These are phyloP conservation scores for Fratercula arctica DNA, from an alignment of 2,797 vertebrate species.

Conservation along the genomic window DNA sequence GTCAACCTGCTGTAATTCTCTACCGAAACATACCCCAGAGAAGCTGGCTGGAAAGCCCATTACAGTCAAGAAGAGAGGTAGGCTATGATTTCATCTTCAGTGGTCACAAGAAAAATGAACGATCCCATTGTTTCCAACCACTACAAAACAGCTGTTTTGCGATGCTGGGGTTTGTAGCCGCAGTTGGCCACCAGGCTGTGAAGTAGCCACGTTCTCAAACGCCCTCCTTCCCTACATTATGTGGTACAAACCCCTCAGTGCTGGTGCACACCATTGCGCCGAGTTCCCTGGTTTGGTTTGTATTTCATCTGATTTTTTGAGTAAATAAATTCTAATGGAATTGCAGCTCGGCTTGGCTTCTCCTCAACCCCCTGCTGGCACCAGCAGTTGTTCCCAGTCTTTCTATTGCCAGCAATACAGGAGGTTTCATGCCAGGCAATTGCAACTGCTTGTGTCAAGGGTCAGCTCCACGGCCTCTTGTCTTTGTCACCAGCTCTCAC, in stretches of 20 bases:
- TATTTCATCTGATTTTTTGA: not conserved
- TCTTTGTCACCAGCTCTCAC: constrained; percentile 36
- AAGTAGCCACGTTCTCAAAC: not conserved
- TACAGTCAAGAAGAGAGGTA: not conserved
- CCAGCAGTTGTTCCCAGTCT: not conserved
- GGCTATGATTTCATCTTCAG: not conserved
- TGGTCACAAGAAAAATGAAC: not conserved
- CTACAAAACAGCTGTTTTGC: not conserved
- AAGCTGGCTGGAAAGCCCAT: not conserved
- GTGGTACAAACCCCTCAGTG: not conserved
- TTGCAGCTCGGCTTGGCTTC: not conserved
- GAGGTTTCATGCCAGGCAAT: constrained; percentile 26
- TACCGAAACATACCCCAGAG: not conserved
- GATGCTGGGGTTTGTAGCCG: not conserved
- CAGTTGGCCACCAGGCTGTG: not conserved
- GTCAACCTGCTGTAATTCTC: not conserved
- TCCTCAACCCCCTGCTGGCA: not conserved
- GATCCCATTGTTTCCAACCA: not conserved
- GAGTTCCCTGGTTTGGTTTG: not conserved
- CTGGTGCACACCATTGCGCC: rapidly evolving
- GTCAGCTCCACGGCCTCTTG: constrained; percentile 11
- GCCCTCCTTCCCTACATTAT: not conserved
- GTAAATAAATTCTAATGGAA: not conserved
- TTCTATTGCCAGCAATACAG: not conserved
- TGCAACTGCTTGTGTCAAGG: not conserved